A percentile compares a stretch with the other conserved stretches of the same genome.
Conservation (phyloP, 1,140 invertebrate genomes). For the Drosophila bifasciata region DNA sequence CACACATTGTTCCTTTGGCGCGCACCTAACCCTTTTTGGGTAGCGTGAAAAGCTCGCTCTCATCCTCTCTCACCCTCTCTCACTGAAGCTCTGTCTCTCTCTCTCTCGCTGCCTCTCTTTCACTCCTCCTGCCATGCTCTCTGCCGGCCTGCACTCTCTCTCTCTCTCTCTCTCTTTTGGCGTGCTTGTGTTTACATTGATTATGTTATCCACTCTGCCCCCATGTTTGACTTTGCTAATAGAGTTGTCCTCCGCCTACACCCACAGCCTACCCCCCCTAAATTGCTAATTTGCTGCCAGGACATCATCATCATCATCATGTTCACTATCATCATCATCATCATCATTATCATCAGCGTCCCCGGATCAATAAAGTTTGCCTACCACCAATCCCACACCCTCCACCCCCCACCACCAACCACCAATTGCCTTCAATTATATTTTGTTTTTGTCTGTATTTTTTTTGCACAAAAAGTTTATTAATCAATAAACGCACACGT, state of each 20-base stretch:
- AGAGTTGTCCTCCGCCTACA: slow-evolving; percentile 54
- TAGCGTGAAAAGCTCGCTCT: slow-evolving; percentile 45
- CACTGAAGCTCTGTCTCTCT: not conserved
- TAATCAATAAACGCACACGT: slow-evolving; percentile 77
- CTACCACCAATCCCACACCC: slow-evolving; percentile 7
- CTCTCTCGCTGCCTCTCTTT: slow-evolving; percentile 16
- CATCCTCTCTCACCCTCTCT: slow-evolving; percentile 21
- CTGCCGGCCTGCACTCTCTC: slow-evolving; percentile 35
- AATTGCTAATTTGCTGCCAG: slow-evolving; percentile 63
- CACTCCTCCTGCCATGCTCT: slow-evolving; percentile 10
- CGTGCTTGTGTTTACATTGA: slow-evolving; percentile 72
- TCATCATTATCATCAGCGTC: slow-evolving; percentile 32
- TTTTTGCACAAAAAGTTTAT: slow-evolving; percentile 63
- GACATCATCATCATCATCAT: slow-evolving; percentile 53
- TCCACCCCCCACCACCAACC: slow-evolving; percentile 9
- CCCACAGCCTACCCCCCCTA: not conserved
- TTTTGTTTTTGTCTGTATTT: slow-evolving; percentile 46
- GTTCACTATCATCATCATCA: slow-evolving; percentile 25
- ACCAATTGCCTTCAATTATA: slow-evolving; percentile 37
- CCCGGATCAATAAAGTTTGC: slow-evolving; percentile 67
- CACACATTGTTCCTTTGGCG: slow-evolving; percentile 27
- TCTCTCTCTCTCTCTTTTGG: slow-evolving; percentile 22
- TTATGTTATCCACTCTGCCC: slow-evolving; percentile 68
- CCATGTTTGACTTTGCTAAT: slow-evolving; percentile 70
- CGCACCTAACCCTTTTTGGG: slow-evolving; percentile 58